These are phyloP conservation scores for Heterohyrax brucei DNA, from an alignment of 2,797 vertebrate species.

Conservation along the genomic window DNA sequence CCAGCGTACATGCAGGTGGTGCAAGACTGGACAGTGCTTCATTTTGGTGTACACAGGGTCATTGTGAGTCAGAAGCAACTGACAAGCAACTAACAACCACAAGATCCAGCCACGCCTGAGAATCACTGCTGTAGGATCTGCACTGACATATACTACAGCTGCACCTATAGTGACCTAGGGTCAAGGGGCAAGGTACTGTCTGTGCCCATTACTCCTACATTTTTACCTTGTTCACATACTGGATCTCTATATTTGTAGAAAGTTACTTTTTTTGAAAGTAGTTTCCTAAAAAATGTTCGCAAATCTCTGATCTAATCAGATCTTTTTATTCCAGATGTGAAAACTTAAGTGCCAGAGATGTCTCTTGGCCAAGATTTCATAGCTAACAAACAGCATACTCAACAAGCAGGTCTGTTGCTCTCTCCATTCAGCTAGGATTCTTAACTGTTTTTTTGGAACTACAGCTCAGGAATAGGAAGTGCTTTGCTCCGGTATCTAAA, in stretches of 20 bases:
- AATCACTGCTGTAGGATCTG: background rate
- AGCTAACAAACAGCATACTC: slow-evolving; percentile 23
- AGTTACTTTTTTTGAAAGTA: background rate
- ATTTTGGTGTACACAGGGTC: background rate
- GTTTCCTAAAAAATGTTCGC: background rate
- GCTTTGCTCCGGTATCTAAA: background rate
- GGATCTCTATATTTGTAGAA: background rate
- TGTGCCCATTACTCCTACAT: background rate
- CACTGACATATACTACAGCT: background rate
- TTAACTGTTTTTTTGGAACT: background rate
- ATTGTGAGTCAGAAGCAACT: background rate
- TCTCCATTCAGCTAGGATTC: background rate
- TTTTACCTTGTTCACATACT: background rate
- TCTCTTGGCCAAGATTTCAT: background rate
- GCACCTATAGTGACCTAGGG: rapidly evolving
- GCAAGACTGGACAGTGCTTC: background rate
- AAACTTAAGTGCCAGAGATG: slow-evolving; percentile 6
- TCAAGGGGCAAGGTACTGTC: rapidly evolving
- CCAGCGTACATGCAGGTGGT: background rate
- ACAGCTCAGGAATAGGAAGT: background rate
- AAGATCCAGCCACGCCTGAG: background rate
- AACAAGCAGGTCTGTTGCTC: background rate
- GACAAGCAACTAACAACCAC: background rate
- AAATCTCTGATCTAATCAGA: slow-evolving; percentile 11
- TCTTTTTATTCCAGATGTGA: slow-evolving; percentile 48